These are phyloP conservation scores for Lithobates sylvaticus DNA, from an alignment of 2,797 vertebrate genomes.

Conservation along the genomic window DNA sequence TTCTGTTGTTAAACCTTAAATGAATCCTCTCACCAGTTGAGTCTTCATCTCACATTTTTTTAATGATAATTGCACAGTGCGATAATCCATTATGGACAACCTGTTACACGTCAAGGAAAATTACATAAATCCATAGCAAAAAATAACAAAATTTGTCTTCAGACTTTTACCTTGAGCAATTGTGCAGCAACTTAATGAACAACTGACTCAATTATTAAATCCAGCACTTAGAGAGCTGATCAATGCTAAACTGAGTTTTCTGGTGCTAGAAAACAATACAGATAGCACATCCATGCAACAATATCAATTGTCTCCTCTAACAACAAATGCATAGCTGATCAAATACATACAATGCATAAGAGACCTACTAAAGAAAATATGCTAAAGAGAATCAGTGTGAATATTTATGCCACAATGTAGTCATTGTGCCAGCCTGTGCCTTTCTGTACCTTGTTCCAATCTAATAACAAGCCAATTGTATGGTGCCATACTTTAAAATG, in stretches of 20 bases:
- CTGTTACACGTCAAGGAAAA: no score
- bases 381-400: not conserved
- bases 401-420: not conserved
- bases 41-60: no score
- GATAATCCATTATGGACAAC: no score
- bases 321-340: not conserved
- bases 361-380: not conserved
- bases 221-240: not conserved
- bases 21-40: no score
- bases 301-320: not conserved
- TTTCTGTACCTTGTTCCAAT: not conserved
- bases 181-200: not conserved
- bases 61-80: no score
- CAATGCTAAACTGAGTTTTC: not conserved
- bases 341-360: no score
- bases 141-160: not conserved
- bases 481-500: not conserved
- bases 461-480: not conserved
- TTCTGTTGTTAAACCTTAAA: no score
- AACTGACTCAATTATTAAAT: not conserved
- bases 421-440: not conserved
- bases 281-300: not conserved
- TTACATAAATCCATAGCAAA: no score
- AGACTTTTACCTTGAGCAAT: not conserved
- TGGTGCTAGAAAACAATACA: not conserved